A percentile compares a stretch with the other conserved stretches of the same genome.
Conservation (phyloP, 2,113 vertebrate species). For the Callionymus lyra region DNA sequence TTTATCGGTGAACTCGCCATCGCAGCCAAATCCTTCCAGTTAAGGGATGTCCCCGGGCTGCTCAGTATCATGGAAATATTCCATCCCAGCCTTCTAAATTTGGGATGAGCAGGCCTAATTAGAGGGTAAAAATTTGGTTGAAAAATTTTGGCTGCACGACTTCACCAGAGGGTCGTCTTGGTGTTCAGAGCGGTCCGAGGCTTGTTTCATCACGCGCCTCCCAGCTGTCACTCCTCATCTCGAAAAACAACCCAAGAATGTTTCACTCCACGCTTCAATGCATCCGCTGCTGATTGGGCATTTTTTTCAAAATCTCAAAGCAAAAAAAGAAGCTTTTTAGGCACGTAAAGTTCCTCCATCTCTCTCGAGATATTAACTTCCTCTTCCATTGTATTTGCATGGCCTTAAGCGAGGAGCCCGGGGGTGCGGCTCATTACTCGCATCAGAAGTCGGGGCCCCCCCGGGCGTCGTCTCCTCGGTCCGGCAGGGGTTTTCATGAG, state of each 20-base stretch:
- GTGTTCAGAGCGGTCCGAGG: slow-evolving; percentile 37
- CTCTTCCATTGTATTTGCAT: slow-evolving; percentile 18
- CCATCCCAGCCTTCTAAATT: slow-evolving; percentile 44
- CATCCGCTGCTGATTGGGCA: slow-evolving; percentile 1
- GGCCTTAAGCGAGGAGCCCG: slow-evolving; percentile 31
- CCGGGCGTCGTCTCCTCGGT: slow-evolving; percentile 28
- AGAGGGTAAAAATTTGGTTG: slow-evolving; percentile 43
- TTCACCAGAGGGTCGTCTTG: slow-evolving; percentile 30
- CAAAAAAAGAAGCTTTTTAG: too few relatives aligned
- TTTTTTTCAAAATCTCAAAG: too few relatives aligned
- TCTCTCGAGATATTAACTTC: slow-evolving; percentile 19
- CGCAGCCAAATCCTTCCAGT: slow-evolving; percentile 36
- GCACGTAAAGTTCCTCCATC: too few relatives aligned
- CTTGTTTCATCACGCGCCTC: slow-evolving; percentile 23
- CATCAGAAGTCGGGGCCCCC: slow-evolving; percentile 40
- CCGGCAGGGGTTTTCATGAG: slow-evolving; percentile 45
- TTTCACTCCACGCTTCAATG: slow-evolving; percentile 1
- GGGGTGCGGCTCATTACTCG: slow-evolving; percentile 43
- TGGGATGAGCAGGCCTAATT: slow-evolving; percentile 45
- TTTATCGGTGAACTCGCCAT: slow-evolving; percentile 46
- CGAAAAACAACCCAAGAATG: slow-evolving; percentile 2
- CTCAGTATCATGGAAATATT: slow-evolving; percentile 27
- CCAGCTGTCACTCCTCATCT: slow-evolving; percentile 15
- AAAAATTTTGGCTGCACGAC: slow-evolving; percentile 30
- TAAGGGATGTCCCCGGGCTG: slow-evolving; percentile 40